Conservation (phyloP, 2,113 vertebrate species). For the Hyperoodon ampullatus region DNA sequence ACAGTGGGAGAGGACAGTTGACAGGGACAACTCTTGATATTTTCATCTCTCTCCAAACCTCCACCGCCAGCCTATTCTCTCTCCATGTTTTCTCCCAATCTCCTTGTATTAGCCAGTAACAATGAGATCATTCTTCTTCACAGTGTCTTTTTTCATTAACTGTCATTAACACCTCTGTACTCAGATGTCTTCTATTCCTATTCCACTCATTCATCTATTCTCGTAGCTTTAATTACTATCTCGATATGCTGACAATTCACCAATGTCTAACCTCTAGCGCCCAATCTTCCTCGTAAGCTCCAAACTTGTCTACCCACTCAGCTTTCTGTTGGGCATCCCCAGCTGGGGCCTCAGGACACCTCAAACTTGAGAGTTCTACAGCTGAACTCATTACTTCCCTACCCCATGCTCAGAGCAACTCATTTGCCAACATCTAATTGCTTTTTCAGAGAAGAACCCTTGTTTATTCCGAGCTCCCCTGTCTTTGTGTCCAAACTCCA, state of each 20-base stretch:
- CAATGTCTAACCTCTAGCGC: not conserved
- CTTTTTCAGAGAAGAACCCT: not conserved
- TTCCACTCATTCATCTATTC: not conserved
- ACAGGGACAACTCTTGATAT: no score
- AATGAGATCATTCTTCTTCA: not conserved
- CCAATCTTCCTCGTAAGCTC: not conserved
- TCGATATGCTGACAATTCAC: not conserved
- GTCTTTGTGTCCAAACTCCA: not conserved
- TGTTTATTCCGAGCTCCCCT: not conserved
- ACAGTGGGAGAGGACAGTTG: not conserved
- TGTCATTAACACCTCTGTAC: not conserved
- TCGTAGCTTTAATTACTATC: not conserved
- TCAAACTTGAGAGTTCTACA: not conserved
- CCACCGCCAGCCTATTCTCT: not conserved
- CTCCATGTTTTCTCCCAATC: not conserved
- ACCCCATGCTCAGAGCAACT: not conserved
- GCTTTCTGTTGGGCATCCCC: not conserved
- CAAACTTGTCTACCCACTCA: not conserved
- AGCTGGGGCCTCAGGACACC: fast-evolving
- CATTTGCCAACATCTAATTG: not conserved
- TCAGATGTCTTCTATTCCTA: not conserved
- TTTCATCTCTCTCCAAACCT: not conserved
- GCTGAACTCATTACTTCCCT: not conserved
- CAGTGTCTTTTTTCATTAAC: not conserved
- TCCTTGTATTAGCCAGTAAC: not conserved